phyloP scores from a whole-genome alignment of 2,888 invertebrate genomes.

The Cheiracanthium punctorium region DNA sequence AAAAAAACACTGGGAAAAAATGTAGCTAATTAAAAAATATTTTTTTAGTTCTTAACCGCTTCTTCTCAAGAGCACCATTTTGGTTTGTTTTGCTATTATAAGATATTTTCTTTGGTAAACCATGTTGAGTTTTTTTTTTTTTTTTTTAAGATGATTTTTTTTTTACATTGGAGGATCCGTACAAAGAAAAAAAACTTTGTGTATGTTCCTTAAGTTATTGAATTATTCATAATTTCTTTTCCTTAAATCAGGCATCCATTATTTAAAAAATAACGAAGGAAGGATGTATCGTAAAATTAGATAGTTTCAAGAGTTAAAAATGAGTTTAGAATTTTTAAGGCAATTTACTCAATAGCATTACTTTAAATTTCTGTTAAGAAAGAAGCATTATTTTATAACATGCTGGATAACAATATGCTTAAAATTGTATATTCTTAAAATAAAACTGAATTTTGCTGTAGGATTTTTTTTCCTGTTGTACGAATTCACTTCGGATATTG shows the following conservation, averaged over 20 bases:
- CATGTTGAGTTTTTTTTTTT: conserved; percentile 20
- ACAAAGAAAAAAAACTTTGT: neutral
- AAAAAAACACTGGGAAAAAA: neutral
- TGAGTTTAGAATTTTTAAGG: no score
- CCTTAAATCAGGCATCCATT: neutral
- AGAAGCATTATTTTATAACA: no score
- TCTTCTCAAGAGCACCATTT: conserved; percentile 34
- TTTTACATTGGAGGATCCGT: no score
- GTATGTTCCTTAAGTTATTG: neutral
- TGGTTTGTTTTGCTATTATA: conserved; percentile 26
- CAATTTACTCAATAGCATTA: no score
- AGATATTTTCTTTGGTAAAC: conserved; percentile 28
- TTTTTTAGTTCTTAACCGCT: conserved; percentile 36
- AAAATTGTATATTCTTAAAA: no score
- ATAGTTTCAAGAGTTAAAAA: no score
- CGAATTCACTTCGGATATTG: no score
- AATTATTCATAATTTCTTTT: neutral
- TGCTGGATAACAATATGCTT: no score
- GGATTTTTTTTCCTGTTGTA: no score
- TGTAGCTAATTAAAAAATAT: conserved; percentile 32
- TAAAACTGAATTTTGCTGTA: no score
- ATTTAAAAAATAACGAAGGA: neutral
- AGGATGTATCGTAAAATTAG: neutral
- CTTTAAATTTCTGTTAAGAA: no score
- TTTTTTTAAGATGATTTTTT: neutral